phyloP scores from a whole-genome alignment of 2,888 invertebrate genomes.

The Bugula neritina region DNA sequence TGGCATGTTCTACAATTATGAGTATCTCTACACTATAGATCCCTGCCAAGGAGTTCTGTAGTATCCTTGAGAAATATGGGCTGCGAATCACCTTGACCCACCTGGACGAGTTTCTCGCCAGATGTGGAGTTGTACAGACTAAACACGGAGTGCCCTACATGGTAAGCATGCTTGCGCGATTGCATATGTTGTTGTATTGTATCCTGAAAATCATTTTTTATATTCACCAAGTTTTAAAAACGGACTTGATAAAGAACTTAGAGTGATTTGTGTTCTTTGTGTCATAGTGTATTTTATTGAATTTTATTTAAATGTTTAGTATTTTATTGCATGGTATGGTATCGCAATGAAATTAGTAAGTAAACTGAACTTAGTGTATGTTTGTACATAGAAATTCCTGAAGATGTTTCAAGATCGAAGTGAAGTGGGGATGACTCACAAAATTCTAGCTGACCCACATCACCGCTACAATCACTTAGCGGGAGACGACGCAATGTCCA shows the following conservation, averaged over 20 bases:
- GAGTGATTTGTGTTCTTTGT: no score
- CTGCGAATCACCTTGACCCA: constrained; percentile 45
- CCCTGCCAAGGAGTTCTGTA: constrained; percentile 44
- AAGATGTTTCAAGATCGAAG: constrained; percentile 52
- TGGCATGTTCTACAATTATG: no score
- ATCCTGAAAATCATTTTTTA: no score
- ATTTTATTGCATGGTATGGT: not conserved
- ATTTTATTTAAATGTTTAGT: not conserved
- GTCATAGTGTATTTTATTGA: not conserved
- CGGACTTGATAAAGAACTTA: no score
- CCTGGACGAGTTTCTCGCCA: constrained; percentile 47
- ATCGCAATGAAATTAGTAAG: no score
- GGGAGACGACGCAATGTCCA: constrained; percentile 32
- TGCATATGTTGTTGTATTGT: no score
- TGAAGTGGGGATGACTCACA: constrained; percentile 50
- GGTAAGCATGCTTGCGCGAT: no score
- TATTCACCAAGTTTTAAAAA: no score
- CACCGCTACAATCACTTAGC: constrained; percentile 42
- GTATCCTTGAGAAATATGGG: constrained; percentile 39
- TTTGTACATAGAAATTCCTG: constrained; percentile 44
- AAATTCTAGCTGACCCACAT: constrained; percentile 46
- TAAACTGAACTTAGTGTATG: no score
- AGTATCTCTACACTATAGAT: no score
- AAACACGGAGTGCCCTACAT: constrained; percentile 46
- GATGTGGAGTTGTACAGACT: constrained; percentile 40